Evolutionary conservation across 2,113 vertebrate species (phyloP).

Genomic region (Lophochroa leadbeateri): DNA sequence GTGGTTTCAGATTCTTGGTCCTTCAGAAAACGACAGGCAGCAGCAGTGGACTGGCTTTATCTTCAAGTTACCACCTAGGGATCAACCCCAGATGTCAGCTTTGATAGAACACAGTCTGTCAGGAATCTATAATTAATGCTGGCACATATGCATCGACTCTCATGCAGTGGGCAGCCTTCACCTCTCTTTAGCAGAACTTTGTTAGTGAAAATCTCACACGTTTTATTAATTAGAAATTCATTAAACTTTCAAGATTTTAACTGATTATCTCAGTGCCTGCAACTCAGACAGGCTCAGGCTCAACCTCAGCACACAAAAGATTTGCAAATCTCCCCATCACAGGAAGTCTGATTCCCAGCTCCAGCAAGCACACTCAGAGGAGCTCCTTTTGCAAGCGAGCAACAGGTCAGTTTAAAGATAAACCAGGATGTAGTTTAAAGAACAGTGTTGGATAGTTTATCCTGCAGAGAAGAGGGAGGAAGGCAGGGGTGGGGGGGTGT

Average conservation of each 20-base stretch:
- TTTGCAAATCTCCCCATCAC: neutral
- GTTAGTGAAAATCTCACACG: neutral
- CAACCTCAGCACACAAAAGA: neutral
- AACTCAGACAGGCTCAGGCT: neutral
- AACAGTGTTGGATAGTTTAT: neutral
- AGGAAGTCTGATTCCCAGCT: neutral
- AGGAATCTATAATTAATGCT: conserved; percentile 31
- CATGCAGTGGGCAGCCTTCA: neutral
- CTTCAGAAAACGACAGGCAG: neutral
- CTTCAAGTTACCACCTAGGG: conserved; percentile 23
- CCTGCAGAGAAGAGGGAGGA: neutral
- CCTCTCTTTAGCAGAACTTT: neutral
- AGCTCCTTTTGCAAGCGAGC: neutral
- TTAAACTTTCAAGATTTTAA: neutral
- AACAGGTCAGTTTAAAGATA: neutral
- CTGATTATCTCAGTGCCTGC: neutral
- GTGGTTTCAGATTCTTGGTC: conserved; percentile 13
- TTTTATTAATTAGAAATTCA: neutral
- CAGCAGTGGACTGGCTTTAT: neutral
- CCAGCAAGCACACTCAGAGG: neutral
- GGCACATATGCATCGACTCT: neutral
- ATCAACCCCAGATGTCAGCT: conserved; percentile 19
- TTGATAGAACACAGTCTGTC: conserved; percentile 1
- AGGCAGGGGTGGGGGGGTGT: neutral
- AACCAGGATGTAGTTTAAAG: neutral